Evolutionary conservation across 2,113 vertebrate species (phyloP).

Genomic region (Chrysochloris asiatica): DNA sequence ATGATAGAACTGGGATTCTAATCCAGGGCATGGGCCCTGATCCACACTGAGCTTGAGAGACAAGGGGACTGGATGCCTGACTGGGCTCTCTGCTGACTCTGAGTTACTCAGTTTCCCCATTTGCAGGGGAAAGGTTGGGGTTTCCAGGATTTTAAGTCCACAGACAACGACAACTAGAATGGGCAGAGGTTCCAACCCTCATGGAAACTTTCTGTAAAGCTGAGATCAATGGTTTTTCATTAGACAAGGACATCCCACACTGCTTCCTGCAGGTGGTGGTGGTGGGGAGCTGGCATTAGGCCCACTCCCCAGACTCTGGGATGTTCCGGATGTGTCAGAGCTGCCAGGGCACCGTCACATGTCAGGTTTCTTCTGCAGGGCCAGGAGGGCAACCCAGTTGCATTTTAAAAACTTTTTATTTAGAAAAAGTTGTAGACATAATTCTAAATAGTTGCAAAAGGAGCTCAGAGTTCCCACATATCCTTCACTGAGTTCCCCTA

Average conservation of each 20-base stretch:
- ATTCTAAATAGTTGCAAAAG: neutral
- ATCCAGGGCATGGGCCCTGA: neutral
- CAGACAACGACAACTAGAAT: neutral
- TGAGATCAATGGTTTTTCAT: neutral
- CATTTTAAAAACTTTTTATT: neutral
- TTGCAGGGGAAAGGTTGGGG: neutral
- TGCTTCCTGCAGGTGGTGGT: neutral
- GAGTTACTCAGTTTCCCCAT: neutral
- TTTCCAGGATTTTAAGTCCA: neutral
- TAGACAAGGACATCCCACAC: neutral
- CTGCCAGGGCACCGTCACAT: neutral
- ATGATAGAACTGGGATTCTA: neutral
- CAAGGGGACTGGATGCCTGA: neutral
- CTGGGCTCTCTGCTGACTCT: neutral
- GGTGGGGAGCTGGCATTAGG: neutral
- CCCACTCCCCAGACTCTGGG: neutral
- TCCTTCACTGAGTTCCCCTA: neutral
- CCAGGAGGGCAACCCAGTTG: neutral
- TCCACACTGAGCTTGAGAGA: neutral
- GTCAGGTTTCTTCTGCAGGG: neutral
- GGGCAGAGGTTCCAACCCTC: neutral
- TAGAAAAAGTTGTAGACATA: slow-evolving; percentile 12
- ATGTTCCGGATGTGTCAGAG: neutral
- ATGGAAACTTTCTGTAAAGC: neutral
- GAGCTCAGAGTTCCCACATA: neutral